A percentile compares a stretch with the other conserved stretches of the same genome.
phyloP scores from a whole-genome alignment of 2,797 vertebrate species.

The Xenops minutus region DNA sequence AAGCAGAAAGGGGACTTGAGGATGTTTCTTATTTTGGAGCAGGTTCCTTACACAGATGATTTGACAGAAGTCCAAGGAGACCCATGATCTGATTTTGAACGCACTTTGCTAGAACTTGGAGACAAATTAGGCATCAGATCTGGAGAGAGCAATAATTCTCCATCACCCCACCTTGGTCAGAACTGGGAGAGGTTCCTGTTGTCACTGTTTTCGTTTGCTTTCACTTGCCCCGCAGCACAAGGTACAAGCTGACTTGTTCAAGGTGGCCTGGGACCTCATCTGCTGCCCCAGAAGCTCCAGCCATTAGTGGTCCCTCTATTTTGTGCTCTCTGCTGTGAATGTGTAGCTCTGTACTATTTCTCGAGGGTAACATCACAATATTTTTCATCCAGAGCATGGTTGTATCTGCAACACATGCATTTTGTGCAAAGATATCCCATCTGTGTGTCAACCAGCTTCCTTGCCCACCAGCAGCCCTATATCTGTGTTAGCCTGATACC shows the following conservation, averaged over 20 bases:
- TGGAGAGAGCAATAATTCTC: not conserved
- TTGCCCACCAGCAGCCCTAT: not conserved
- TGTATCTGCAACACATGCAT: not conserved
- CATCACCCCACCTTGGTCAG: fast-evolving
- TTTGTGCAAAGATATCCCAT: not conserved
- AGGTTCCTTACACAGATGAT: not conserved
- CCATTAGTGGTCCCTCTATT: not conserved
- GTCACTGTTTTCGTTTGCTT: not conserved
- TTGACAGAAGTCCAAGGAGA: not conserved
- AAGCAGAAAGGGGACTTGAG: not conserved
- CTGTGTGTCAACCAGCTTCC: not conserved
- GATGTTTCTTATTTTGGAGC: not conserved
- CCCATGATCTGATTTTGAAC: not conserved
- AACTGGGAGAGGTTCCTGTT: not conserved
- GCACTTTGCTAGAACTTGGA: not conserved
- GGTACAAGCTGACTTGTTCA: not conserved
- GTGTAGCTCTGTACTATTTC: fast-evolving
- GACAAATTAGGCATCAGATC: not conserved
- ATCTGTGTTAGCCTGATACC: not conserved
- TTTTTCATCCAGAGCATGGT: not conserved
- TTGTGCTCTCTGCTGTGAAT: not conserved
- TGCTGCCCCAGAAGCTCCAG: not conserved
- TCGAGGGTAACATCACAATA: not conserved
- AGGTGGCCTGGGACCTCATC: not conserved
- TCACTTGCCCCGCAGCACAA: not conserved